Evolutionary conservation across 2,888 invertebrate species (phyloP).

Genomic region (Enchytraeus crypticus): DNA sequence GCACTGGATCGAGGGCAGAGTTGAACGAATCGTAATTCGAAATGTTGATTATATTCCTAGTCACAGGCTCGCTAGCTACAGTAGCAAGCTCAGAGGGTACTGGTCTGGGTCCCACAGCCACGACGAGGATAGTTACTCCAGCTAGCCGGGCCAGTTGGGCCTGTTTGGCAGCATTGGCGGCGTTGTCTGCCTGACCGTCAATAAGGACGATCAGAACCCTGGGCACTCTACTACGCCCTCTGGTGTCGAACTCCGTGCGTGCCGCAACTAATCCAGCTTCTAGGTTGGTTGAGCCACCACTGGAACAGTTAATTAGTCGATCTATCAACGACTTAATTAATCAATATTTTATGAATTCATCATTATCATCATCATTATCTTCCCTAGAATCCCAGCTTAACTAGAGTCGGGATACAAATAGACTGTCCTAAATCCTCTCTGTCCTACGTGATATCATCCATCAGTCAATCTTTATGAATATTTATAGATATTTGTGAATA

Average conservation of each 20-base stretch:
- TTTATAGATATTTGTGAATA: not conserved
- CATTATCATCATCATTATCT: too few species aligned
- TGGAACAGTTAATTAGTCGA: not conserved
- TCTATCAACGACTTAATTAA: too few species aligned
- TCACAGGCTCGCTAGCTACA: conserved; percentile 11
- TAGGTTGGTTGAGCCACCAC: conserved; percentile 17
- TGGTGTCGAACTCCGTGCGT: conserved; percentile 11
- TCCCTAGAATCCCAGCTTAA: too few species aligned
- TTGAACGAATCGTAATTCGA: conserved; percentile 6
- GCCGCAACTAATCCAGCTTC: conserved; percentile 11
- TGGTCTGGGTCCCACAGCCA: conserved; percentile 12
- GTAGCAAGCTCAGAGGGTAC: conserved; percentile 3
- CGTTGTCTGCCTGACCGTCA: conserved; percentile 8
- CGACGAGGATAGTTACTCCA: conserved; percentile 8
- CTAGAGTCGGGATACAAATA: too few species aligned
- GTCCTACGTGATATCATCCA: too few species aligned
- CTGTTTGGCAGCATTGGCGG: conserved; percentile 6
- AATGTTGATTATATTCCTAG: conserved; percentile 6
- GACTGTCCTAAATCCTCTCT: too few species aligned
- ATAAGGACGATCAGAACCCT: conserved; percentile 14
- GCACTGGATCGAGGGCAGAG: not conserved
- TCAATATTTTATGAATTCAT: too few species aligned
- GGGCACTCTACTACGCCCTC: conserved; percentile 1
- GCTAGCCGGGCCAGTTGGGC: conserved; percentile 3
- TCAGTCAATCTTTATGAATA: too few species aligned